Evolutionary conservation across 1,140 invertebrate species (phyloP).

Genomic region (Ganaspis sp.): DNA sequence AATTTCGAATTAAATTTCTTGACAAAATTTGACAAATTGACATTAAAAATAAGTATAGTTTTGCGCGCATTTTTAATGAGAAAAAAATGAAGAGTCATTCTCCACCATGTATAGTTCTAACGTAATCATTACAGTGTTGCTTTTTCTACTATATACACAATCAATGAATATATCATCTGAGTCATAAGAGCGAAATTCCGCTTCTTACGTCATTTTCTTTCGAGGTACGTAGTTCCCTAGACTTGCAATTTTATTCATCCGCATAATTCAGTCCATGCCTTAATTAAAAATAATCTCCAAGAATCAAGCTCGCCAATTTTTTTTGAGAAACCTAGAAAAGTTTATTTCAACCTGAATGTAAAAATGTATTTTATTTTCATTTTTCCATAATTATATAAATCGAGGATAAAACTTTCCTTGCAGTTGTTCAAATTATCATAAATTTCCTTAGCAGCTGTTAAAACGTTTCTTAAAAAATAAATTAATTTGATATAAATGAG

Average conservation of each 20-base stretch:
- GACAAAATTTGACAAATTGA: no score
- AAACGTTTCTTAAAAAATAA: no score
- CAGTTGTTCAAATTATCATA: no score
- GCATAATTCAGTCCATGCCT: not conserved
- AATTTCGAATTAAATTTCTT: no score
- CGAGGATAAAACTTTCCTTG: no score
- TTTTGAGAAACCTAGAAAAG: no score
- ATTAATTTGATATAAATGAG: no score
- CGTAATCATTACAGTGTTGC: not conserved
- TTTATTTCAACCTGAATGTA: no score
- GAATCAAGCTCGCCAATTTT: no score
- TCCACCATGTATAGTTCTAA: not conserved
- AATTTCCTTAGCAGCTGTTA: no score
- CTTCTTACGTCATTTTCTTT: not conserved
- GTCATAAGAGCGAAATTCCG: not conserved
- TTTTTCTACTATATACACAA: not conserved
- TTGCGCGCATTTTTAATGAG: constrained; percentile 1
- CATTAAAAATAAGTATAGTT: not conserved
- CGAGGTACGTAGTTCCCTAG: not conserved
- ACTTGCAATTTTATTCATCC: not conserved
- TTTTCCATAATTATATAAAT: no score
- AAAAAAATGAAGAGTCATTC: constrained; percentile 2
- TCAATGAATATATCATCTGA: constrained; percentile 10
- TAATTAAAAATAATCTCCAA: not conserved
- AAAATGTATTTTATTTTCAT: no score